A percentile compares a stretch with the other conserved stretches of the same genome.
Evolutionary conservation across 2,888 invertebrate genomes (phyloP).

Genomic region (Eupithecia abbreviata): DNA sequence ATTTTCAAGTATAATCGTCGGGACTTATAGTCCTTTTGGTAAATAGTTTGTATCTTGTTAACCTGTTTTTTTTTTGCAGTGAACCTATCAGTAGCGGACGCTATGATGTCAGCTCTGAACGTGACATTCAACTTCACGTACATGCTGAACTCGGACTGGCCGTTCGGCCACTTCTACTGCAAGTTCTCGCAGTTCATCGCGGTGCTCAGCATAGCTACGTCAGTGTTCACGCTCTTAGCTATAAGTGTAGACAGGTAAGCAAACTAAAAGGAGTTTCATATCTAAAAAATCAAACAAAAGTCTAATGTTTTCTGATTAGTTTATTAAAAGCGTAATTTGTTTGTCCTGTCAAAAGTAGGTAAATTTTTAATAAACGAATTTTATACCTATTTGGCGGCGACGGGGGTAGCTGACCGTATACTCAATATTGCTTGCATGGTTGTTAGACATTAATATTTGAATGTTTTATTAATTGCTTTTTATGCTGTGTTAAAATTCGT

Average conservation of each 20-base stretch:
- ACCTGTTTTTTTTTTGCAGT: constrained; percentile 83
- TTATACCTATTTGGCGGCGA: no score
- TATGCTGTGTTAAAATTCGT: no score
- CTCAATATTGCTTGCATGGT: no score
- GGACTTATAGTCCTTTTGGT: no score
- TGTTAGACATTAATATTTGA: no score
- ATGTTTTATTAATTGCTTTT: no score
- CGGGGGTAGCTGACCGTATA: no score
- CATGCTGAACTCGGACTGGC: constrained; percentile 98
- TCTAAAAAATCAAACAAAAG: no score
- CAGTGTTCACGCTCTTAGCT: constrained; percentile 98
- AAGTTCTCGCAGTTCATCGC: constrained; percentile 97
- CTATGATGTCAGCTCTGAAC: constrained; percentile 97
- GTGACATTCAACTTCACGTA: constrained; percentile 98
- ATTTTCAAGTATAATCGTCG: no score
- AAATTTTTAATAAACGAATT: no score
- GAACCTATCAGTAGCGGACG: constrained; percentile 97
- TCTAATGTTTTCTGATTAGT: background rate
- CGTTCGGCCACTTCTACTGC: constrained; percentile 97
- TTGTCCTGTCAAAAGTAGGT: background rate
- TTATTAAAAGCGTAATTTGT: background rate
- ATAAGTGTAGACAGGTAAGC: constrained; percentile 98
- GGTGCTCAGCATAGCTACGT: constrained; percentile 95
- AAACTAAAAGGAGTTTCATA: background rate
- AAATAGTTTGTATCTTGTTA: background rate